These are phyloP conservation scores for Sepiola atlantica DNA, from an alignment of 2,888 invertebrate species.

Conservation along the genomic window DNA sequence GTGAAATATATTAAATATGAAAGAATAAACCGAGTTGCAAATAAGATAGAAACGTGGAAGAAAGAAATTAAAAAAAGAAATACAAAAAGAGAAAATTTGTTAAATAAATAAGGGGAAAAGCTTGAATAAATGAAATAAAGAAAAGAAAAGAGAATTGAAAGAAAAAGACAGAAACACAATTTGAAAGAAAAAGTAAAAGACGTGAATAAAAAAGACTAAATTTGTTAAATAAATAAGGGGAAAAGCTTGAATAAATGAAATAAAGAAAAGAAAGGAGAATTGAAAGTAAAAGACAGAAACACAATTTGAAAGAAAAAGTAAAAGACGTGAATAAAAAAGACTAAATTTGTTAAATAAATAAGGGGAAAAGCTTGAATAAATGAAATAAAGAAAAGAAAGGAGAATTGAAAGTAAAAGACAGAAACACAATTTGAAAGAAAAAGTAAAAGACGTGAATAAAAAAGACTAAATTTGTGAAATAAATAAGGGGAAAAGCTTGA, in stretches of 20 bases:
- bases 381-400: neutral
- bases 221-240: too few species aligned
- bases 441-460: neutral
- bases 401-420: neutral
- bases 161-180: neutral
- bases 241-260: neutral
- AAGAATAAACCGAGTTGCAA: too few species aligned
- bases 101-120: too few species aligned
- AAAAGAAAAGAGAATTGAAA: neutral
- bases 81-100: too few species aligned
- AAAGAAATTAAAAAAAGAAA: too few species aligned
- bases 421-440: neutral
- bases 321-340: neutral
- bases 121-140: neutral
- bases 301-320: neutral
- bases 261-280: neutral
- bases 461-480: too few species aligned
- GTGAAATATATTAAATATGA: too few species aligned
- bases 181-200: too few species aligned
- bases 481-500: neutral
- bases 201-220: too few species aligned
- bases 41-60: too few species aligned
- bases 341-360: too few species aligned
- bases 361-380: neutral
- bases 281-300: neutral